Evolutionary conservation across 2,113 vertebrate genomes (phyloP).

Genomic region (Mobula birostris): DNA sequence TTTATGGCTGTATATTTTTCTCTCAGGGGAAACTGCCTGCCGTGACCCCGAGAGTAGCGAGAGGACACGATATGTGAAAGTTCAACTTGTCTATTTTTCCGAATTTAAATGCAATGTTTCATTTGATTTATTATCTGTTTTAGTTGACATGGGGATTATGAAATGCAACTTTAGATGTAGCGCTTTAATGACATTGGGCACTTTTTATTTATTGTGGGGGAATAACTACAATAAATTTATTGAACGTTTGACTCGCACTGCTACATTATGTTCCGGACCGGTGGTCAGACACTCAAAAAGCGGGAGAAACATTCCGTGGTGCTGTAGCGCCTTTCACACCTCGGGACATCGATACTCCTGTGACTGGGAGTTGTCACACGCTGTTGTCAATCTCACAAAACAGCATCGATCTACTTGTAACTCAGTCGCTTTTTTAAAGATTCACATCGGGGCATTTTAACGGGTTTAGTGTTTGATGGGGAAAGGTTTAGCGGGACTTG

Average conservation of each 20-base stretch:
- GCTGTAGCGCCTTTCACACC: too few relatives aligned
- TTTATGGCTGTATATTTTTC: too few relatives aligned
- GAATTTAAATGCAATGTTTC: neutral
- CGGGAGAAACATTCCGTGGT: too few relatives aligned
- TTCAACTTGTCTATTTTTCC: neutral
- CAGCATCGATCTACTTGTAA: too few relatives aligned
- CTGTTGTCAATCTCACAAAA: too few relatives aligned
- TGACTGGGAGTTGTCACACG: too few relatives aligned
- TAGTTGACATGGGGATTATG: neutral
- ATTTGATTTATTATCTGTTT: neutral
- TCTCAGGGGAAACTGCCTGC: too few relatives aligned
- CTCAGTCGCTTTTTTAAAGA: too few relatives aligned
- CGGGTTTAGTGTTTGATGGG: too few relatives aligned
- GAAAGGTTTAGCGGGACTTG: too few relatives aligned
- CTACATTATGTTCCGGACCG: neutral
- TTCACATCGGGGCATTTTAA: too few relatives aligned
- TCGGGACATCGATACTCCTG: too few relatives aligned
- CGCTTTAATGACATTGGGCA: neutral
- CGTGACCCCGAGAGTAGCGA: neutral
- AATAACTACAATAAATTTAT: neutral
- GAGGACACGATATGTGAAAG: neutral
- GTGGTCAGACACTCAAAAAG: neutral
- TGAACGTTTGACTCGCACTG: neutral
- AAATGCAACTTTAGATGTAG: constrained; percentile 10
- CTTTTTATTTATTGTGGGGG: neutral